Evolutionary conservation across 2,888 invertebrate species (phyloP).

Genomic region (Drosophila borborema): DNA sequence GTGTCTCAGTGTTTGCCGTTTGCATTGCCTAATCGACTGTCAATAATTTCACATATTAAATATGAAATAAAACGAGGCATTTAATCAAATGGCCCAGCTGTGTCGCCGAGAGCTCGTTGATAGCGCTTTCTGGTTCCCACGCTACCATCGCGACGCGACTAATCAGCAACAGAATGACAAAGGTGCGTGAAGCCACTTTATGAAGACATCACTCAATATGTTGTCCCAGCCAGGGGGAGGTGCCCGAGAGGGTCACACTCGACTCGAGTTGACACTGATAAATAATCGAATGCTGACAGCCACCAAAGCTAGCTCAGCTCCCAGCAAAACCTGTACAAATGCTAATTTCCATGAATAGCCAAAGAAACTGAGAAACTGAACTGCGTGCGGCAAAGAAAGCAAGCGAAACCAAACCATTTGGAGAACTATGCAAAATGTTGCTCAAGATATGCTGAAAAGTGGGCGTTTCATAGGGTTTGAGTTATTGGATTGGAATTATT

Average conservation of each 20-base stretch:
- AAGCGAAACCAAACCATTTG: neutral
- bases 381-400: neutral
- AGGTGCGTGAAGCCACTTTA: constrained; percentile 58
- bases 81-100: constrained; percentile 77
- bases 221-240: neutral
- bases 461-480: neutral
- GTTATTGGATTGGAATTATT: neutral
- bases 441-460: neutral
- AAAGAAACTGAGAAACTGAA: neutral
- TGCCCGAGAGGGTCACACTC: neutral
- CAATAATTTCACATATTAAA: constrained; percentile 79
- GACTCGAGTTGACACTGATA: constrained; percentile 43
- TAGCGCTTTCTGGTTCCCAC: constrained; percentile 70
- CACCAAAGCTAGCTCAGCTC: neutral
- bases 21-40: constrained; percentile 78
- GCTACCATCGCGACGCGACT: constrained; percentile 40
- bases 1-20: constrained; percentile 49
- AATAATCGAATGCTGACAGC: constrained; percentile 47
- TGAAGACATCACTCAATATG: constrained; percentile 65
- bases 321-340: constrained; percentile 4
- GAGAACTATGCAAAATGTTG: neutral
- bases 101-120: constrained; percentile 40
- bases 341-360: constrained; percentile 16
- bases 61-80: constrained; percentile 77
- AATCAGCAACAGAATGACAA: constrained; percentile 49